Conservation (phyloP, 2,888 invertebrate genomes). For the Cerastis leucographa region DNA sequence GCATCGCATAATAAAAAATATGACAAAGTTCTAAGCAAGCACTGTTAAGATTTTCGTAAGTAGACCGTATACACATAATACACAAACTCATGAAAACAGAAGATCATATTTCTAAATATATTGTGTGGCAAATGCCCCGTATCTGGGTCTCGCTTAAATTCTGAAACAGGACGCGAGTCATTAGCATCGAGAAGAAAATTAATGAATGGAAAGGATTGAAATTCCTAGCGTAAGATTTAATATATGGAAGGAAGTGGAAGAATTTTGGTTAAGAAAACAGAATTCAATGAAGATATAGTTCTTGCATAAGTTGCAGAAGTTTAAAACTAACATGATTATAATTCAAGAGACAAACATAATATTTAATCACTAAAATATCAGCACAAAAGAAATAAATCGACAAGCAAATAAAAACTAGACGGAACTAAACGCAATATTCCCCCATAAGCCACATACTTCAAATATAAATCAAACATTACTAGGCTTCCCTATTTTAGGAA, state of each 20-base stretch:
- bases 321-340: neutral
- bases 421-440: conserved; percentile 24
- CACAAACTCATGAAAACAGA: conserved; percentile 20
- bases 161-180: conserved; percentile 47
- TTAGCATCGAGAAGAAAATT: conserved; percentile 50
- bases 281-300: neutral
- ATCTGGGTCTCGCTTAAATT: conserved; percentile 43
- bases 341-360: conserved; percentile 10
- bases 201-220: conserved; percentile 47
- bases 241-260: conserved; percentile 10
- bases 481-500: conserved; percentile 36
- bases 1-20: no score
- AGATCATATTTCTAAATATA: conserved; percentile 42
- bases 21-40: neutral
- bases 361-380: conserved; percentile 5
- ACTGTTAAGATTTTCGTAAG: neutral
- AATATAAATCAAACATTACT: conserved; percentile 54
- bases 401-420: conserved; percentile 26
- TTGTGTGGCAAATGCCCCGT: conserved; percentile 33
- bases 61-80: neutral
- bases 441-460: conserved; percentile 29
- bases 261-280: neutral
- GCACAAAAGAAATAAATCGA: neutral
- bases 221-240: conserved; percentile 35
- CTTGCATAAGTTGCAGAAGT: neutral